Base-by-base conservation (phyloP, 2,797 vertebrate species). In the Remorina albescens region DNA sequence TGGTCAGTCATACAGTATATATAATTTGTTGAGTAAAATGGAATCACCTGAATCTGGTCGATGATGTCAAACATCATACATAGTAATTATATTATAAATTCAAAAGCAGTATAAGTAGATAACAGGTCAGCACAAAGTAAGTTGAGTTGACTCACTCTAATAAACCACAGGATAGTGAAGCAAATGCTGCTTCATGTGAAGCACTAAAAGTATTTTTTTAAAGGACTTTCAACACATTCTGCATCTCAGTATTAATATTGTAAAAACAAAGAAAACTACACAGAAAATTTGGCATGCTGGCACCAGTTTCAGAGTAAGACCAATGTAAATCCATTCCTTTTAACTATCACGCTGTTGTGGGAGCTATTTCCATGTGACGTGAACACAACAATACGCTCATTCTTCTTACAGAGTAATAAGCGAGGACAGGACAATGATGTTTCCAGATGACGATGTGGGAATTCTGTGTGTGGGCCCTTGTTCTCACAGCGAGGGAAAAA, bases 351-450 rank as follows among this genome's bases (percentile, higher is more conserved):
- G 57, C 62, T 64, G 34, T 23, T 78, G 16, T 60, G 69, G 75
- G 78, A 84, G 71, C 74, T 83, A 81, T 78, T 74, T 84, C 80
- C 82, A 79, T 78, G 28, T 88, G 83, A 88, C 76, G 76, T 77
- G 60, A 83, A 70, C 69, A 55, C 72, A 89, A 89, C 90, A 88
- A 88, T 88, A 47, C 50, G 25, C 41, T 68, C 81, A 86, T 90
- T 89, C 76, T 89, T 90, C 82, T 74, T 72, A 9, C 34, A 73
- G 67, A 87, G 60, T 77, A 75, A 84, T 86, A 83, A 68, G 74
- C 68, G 51, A n/a, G 23, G 71, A 82, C 79, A 83, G 86, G 86
- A 89, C 88, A 87, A 86, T 87, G 81, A 87, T 78, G 84, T 82
- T 86, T 81, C 74, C 72, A 80, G 49, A 62, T 78, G 69, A 87